Evolutionary conservation across 2,113 vertebrate genomes (phyloP).

Genomic region (Machaerirhynchus nigripectus): DNA sequence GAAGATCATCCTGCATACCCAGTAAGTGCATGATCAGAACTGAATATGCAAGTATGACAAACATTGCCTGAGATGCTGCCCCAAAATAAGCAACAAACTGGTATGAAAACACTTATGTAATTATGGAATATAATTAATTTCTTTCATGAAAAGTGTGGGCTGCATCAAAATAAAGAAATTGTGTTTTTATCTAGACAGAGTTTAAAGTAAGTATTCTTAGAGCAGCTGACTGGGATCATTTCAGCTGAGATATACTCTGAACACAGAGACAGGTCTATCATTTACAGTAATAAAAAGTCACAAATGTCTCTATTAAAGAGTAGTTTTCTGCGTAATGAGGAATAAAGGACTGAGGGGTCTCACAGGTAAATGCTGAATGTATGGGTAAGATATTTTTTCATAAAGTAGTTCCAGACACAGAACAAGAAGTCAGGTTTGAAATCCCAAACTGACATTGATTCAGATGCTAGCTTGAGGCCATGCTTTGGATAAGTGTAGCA

Average conservation of each 20-base stretch:
- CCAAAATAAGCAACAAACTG: not conserved
- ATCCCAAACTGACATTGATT: not conserved
- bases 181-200: not conserved
- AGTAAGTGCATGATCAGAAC: not conserved
- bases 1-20: not conserved
- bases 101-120: not conserved
- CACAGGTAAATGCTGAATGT: not conserved
- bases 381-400: not conserved
- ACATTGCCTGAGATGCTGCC: not conserved
- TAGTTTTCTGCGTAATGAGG: not conserved
- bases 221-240: not conserved
- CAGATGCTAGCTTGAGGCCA: not conserved
- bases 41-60: not conserved
- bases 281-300: conserved; percentile 21
- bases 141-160: not conserved
- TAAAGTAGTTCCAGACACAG: not conserved
- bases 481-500: not conserved
- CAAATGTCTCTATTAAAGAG: not conserved
- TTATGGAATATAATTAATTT: not conserved
- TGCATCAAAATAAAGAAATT: not conserved
- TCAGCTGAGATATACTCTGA: not conserved
- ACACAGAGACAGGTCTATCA: not conserved
- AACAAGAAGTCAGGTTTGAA: not conserved
- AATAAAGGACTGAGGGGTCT: not conserved
- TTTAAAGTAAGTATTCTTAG: not conserved